Conservation (phyloP, 2,888 invertebrate genomes). For the Falcaria lacertinaria region DNA sequence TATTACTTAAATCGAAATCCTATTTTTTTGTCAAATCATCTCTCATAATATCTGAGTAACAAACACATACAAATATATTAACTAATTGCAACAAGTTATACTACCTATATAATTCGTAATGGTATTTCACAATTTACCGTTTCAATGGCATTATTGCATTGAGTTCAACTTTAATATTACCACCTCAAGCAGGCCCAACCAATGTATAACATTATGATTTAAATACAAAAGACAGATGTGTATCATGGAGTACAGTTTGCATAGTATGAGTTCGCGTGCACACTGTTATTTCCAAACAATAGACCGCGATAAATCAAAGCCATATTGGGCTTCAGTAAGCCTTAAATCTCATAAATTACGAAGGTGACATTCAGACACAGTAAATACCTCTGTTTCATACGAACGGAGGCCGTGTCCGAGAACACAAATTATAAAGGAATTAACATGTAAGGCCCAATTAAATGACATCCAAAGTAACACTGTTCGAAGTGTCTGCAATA, state of each 20-base stretch:
- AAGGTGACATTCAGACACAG: background rate
- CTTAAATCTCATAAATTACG: background rate
- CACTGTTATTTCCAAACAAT: background rate
- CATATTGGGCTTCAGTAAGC: background rate
- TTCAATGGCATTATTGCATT: too few species aligned
- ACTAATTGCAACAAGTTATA: too few species aligned
- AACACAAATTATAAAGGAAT: slow-evolving; percentile 51
- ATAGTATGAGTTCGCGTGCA: background rate
- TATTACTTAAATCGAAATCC: too few species aligned
- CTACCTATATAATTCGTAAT: background rate
- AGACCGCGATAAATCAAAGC: background rate
- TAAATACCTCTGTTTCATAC: background rate
- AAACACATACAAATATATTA: too few species aligned
- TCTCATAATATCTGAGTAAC: too few species aligned
- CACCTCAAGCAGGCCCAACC: background rate
- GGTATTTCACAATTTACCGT: too few species aligned
- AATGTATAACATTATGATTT: background rate
- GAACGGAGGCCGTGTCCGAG: background rate
- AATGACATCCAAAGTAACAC: too few species aligned
- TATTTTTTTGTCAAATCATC: too few species aligned
- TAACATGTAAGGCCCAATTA: slow-evolving; percentile 48
- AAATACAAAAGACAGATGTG: background rate
- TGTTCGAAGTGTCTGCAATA: too few species aligned
- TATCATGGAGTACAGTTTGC: background rate
- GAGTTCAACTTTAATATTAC: background rate